A percentile compares a stretch with the other conserved stretches of the same genome.
These are phyloP conservation scores for Artibeus lituratus DNA, from an alignment of 2,797 vertebrate genomes.

Conservation along the genomic window DNA sequence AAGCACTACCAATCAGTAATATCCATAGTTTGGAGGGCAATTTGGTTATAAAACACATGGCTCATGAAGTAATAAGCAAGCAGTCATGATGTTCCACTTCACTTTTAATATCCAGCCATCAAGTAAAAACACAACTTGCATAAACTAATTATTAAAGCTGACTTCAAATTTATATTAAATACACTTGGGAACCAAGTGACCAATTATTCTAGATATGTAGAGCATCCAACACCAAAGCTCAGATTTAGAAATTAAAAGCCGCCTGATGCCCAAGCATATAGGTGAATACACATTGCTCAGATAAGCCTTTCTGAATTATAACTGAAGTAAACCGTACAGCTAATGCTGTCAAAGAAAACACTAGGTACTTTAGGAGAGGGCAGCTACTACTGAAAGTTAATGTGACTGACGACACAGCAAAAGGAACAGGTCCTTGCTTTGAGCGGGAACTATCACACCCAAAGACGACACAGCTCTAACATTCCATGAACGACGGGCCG, in stretches of 20 bases:
- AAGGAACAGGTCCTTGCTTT: not conserved
- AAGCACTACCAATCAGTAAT: constrained; percentile 14
- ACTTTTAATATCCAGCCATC: not conserved
- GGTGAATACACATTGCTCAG: not conserved
- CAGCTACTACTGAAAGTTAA: constrained; percentile 20
- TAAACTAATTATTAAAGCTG: constrained; percentile 31
- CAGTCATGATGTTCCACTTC: not conserved
- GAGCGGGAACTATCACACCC: not conserved
- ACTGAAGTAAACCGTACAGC: not conserved
- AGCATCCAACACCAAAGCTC: constrained; percentile 17
- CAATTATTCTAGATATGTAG: constrained; percentile 5
- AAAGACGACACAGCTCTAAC: not conserved
- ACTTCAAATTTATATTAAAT: constrained; percentile 18
- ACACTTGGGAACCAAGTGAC: not conserved
- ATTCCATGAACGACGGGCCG: not conserved
- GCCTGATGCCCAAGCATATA: not conserved
- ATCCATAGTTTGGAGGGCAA: not conserved
- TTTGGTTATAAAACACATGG: constrained; percentile 20
- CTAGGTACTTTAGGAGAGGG: not conserved
- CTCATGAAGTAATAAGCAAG: not conserved
- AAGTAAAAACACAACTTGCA: constrained; percentile 5
- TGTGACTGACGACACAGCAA: not conserved
- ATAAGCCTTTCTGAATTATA: not conserved
- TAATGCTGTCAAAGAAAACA: constrained; percentile 24
- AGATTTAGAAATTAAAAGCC: constrained; percentile 43